A percentile compares a stretch with the other conserved stretches of the same genome.
These are phyloP conservation scores for Eumerus sabulonum DNA, from an alignment of 2,888 invertebrate genomes.

Conservation along the genomic window DNA sequence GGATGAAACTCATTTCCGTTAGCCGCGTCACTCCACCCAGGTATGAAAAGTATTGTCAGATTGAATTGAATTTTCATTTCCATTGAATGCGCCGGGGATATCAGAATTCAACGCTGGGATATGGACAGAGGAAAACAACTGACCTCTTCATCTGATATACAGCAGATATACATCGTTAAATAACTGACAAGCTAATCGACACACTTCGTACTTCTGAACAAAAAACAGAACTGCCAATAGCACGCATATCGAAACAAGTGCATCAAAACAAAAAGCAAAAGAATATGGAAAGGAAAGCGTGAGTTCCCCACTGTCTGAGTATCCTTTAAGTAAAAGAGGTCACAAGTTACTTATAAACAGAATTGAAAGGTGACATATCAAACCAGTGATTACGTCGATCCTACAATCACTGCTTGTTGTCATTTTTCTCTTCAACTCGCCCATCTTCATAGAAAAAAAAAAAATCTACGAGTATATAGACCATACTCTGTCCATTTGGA, in stretches of 20 bases:
- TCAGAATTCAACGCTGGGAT: neutral
- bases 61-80: constrained; percentile 12
- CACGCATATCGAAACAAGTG: constrained; percentile 7
- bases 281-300: no score
- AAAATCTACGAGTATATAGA: no score
- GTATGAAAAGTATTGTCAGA: constrained; percentile 8
- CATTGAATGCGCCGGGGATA: constrained; percentile 20
- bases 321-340: constrained; percentile 39
- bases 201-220: constrained; percentile 15
- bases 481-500: constrained; percentile 17
- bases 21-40: constrained; percentile 32
- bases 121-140: neutral
- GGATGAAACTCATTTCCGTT: constrained; percentile 52
- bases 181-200: constrained; percentile 25
- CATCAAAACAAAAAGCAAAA: no score
- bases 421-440: constrained; percentile 64
- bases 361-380: constrained; percentile 58
- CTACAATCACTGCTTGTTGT: constrained; percentile 19
- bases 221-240: neutral
- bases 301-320: no score
- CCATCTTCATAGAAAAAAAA: constrained; percentile 62
- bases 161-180: neutral
- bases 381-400: constrained; percentile 56
- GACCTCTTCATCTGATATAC: constrained; percentile 7
- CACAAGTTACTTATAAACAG: constrained; percentile 60